phyloP scores from a whole-genome alignment of 2,113 vertebrate genomes.

The Orientallactaga bullata region DNA sequence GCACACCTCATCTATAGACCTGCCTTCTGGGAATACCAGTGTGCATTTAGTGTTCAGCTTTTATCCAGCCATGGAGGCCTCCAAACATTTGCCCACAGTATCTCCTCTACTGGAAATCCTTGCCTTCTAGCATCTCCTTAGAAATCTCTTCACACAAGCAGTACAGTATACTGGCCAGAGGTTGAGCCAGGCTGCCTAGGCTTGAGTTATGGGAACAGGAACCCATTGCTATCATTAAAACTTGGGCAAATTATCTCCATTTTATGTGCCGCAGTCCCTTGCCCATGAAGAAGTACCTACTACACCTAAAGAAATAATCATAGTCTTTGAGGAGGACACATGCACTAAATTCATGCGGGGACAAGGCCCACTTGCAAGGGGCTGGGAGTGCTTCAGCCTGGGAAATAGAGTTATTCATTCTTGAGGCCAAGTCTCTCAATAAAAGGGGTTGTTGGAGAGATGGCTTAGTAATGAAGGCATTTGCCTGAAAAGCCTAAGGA shows the following conservation, averaged over 20 bases:
- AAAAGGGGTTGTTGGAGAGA: too few species aligned
- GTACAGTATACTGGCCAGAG: neutral
- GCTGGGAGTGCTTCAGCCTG: neutral
- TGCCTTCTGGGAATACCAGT: neutral
- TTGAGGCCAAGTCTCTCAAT: neutral
- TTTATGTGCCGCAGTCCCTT: neutral
- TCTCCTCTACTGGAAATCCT: neutral
- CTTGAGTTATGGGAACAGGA: neutral
- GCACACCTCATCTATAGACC: neutral
- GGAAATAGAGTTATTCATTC: neutral
- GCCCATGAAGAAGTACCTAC: constrained; percentile 5
- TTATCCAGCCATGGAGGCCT: neutral
- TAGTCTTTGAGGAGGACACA: neutral
- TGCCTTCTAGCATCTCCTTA: neutral
- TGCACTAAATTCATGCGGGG: neutral
- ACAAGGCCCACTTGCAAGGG: neutral
- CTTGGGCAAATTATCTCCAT: neutral
- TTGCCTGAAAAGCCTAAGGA: too few species aligned
- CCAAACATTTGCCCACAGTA: neutral
- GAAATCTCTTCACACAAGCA: neutral
- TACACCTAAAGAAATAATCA: constrained; percentile 1
- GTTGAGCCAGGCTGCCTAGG: neutral
- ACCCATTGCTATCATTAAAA: neutral
- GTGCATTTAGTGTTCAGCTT: neutral
- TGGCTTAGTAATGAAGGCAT: too few species aligned